Base-by-base conservation (phyloP, 2,888 invertebrate species). In the Eueremaeus valkanovi region DNA sequence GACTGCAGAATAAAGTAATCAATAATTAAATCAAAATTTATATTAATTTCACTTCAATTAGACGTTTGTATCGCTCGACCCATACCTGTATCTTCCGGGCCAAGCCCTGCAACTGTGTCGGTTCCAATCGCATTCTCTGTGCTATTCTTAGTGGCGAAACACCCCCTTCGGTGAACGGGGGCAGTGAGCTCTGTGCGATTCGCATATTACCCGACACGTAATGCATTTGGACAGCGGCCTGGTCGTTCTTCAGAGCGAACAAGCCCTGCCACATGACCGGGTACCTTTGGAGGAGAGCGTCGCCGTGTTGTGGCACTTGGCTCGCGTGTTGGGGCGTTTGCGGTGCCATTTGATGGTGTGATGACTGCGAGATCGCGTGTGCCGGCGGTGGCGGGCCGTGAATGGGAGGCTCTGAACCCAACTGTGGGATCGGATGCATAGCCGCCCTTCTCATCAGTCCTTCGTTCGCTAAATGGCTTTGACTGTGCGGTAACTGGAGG, bases 241-340 rank as follows among this genome's bases (percentile, higher is more conserved):
- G 92, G 85, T 97, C 97, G 84, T 95, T 97, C 86, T 98, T 98
- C 79, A 98, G 86, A 0, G 94, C 96, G 79, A 98, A 85, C 77
- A 93, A 85, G 0, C 98, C 95, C 85, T 96, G 95, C 98, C 98
- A 98, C 91, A 96, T 93, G 66, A 95, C 91, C 13, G 96, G 96
- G 85, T 95, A 95, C 76, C 93, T 90, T 89, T 95, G 89, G 21
- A 85, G 84, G 77, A 81, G 72, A 77, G 78, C 73, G 72, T 75
- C 75, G 29, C 90, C 91, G 82, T 92, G 92, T 75, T 90, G 89
- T 80, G 92, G 90, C 80, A 90, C 90, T 85, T 90, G 92, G 81
- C 88, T 88, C 77, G 90, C 90, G 84, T 90, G 90, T 80, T 90
- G 89, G 81, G 90, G 90, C 6, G 87, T 86, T 11, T 87, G 86